A percentile compares a stretch with the other conserved stretches of the same genome.
phyloP scores from a whole-genome alignment of 2,797 vertebrate genomes.

The Cheirogaleus major region DNA sequence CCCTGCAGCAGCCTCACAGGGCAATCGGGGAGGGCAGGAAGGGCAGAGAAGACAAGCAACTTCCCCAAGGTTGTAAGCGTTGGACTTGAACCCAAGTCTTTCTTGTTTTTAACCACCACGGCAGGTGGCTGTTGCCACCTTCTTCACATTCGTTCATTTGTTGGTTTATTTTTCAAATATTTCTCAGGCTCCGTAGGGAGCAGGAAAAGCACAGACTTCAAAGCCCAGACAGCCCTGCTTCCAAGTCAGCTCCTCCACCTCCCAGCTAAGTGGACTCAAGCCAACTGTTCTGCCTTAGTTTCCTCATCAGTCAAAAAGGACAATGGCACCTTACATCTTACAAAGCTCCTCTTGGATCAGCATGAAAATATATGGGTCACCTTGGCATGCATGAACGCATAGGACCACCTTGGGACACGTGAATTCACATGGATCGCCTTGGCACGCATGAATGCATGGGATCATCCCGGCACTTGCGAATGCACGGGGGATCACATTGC shows the following conservation, averaged over 20 bases:
- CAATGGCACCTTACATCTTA: rapidly evolving
- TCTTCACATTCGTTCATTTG: neutral
- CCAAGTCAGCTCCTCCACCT: neutral
- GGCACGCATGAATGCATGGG: neutral
- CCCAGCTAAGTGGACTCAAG: neutral
- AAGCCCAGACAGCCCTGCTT: neutral
- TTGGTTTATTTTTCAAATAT: neutral
- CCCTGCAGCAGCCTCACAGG: conserved; percentile 57
- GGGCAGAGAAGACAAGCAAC: neutral
- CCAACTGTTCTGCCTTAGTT: neutral
- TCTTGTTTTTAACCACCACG: neutral
- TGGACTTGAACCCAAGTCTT: neutral
- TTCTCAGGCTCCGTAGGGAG: neutral
- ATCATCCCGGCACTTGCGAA: rapidly evolving
- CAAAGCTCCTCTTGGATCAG: neutral
- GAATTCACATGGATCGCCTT: rapidly evolving
- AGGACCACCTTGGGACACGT: neutral
- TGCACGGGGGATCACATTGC: neutral
- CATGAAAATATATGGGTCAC: rapidly evolving
- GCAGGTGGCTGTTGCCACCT: neutral
- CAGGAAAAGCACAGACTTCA: neutral
- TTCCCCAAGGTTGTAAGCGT: neutral
- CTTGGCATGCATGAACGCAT: no score
- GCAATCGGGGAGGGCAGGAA: neutral
- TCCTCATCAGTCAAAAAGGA: neutral